Percentiles rank a stretch among this genome's conserved stretches.
phyloP scores from a whole-genome alignment of 2,888 invertebrate species.

The Sepiola atlantica region DNA sequence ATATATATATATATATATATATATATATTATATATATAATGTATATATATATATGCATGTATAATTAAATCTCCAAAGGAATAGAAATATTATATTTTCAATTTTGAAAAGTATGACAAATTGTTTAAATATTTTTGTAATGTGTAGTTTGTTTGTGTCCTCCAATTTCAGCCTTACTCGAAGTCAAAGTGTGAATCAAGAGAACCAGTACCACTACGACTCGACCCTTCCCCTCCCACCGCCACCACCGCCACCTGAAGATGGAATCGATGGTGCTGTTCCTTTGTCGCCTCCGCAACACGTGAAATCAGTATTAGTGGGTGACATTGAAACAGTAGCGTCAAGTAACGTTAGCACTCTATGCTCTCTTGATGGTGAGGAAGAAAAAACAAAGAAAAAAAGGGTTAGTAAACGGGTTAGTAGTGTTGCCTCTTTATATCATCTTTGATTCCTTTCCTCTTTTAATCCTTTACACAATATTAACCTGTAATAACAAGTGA shows the following conservation, averaged over 20 bases:
- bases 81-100: too few species aligned
- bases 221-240: slow-evolving; percentile 55
- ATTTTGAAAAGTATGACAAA: too few species aligned
- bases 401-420: slow-evolving; percentile 58
- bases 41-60: too few species aligned
- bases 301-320: not conserved
- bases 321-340: slow-evolving; percentile 51
- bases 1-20: too few species aligned
- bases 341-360: slow-evolving; percentile 62
- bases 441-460: too few species aligned
- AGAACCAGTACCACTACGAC: not conserved
- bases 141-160: not conserved
- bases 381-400: slow-evolving; percentile 60
- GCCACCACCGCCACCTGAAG: slow-evolving; percentile 62
- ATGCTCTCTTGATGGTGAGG: slow-evolving; percentile 64
- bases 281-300: slow-evolving; percentile 56
- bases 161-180: slow-evolving; percentile 39
- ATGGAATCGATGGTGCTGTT: slow-evolving; percentile 54
- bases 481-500: too few species aligned
- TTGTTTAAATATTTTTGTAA: not conserved
- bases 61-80: too few species aligned
- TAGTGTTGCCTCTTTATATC: slow-evolving; percentile 32
- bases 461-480: too few species aligned
- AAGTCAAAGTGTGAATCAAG: slow-evolving; percentile 38
- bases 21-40: too few species aligned